These are phyloP conservation scores for Parnassius apollo DNA, from an alignment of 2,888 invertebrate species.

Conservation along the genomic window DNA sequence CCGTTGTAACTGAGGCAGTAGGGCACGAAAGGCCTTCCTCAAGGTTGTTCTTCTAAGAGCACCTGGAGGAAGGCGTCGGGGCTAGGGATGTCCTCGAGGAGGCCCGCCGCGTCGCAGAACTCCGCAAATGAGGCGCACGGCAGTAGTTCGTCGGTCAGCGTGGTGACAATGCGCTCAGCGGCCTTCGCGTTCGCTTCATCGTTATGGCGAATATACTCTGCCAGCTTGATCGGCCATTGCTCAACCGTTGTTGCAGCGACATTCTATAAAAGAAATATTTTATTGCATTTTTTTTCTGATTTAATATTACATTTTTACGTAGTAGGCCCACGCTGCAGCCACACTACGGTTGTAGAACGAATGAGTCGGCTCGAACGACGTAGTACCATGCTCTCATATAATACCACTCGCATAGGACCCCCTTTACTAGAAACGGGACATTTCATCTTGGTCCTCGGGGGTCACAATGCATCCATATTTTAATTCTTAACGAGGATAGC, in stretches of 20 bases:
- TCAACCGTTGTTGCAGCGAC: conserved; percentile 86
- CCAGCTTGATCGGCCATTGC: conserved; percentile 94
- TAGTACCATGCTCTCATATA: not conserved
- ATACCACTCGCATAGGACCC: no score
- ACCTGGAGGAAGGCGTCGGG: conserved; percentile 77
- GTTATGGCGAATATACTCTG: conserved; percentile 96
- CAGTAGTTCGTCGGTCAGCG: conserved; percentile 93
- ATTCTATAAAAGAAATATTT: conserved; percentile 70
- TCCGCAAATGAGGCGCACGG: conserved; percentile 95
- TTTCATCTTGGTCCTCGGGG: no score
- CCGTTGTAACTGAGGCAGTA: conserved; percentile 56
- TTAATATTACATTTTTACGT: not conserved
- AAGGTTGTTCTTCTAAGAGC: conserved; percentile 61
- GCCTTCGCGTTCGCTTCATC: conserved; percentile 94
- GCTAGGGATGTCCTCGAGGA: conserved; percentile 84
- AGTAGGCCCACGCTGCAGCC: no score
- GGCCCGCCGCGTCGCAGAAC: conserved; percentile 95
- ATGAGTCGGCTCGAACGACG: not conserved
- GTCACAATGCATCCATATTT: no score
- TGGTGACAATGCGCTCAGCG: conserved; percentile 90
- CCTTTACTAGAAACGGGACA: no score
- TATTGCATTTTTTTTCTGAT: not conserved
- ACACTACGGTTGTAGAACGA: no score
- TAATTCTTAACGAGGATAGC: no score
- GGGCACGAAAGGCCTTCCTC: conserved; percentile 49